These are phyloP conservation scores for Piliocolobus tephrosceles DNA, from an alignment of 2,113 vertebrate genomes.

Conservation along the genomic window DNA sequence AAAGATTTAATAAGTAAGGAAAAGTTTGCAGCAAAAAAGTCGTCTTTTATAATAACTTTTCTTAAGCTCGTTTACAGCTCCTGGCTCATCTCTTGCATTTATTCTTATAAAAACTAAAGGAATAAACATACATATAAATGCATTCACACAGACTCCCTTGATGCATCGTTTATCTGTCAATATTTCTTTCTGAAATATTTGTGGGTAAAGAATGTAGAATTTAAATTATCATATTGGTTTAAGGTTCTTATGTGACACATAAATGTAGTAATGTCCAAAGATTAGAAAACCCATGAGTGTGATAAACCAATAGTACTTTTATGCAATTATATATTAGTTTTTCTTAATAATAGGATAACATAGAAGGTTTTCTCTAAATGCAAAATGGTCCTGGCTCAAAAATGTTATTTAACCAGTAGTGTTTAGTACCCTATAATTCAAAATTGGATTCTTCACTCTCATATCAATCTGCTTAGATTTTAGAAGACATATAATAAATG, in stretches of 20 bases:
- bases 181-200: constrained; percentile 70
- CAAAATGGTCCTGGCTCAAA: constrained; percentile 58
- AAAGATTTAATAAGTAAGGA: constrained; percentile 83
- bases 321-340: constrained; percentile 60
- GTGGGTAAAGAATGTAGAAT: constrained; percentile 34
- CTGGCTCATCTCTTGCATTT: constrained; percentile 53
- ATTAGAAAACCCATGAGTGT: constrained; percentile 31
- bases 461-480: constrained; percentile 90
- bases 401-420: constrained; percentile 70
- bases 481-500: constrained; percentile 82
- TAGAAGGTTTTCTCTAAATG: constrained; percentile 56
- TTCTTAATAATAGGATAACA: constrained; percentile 9
- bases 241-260: constrained; percentile 52
- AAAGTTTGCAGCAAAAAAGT: constrained; percentile 63
- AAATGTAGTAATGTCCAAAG: constrained; percentile 17
- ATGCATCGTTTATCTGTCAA: constrained; percentile 5
- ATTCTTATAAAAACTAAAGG: constrained; percentile 49
- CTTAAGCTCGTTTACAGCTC: constrained; percentile 42
- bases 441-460: constrained; percentile 73
- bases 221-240: constrained; percentile 61
- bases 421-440: constrained; percentile 83
- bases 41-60: constrained; percentile 63
- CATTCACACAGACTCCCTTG: not conserved
- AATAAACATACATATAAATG: not conserved
- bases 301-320: constrained; percentile 57